Conservation (phyloP, 2,888 invertebrate species). For the Listrodromus nycthemerus region DNA sequence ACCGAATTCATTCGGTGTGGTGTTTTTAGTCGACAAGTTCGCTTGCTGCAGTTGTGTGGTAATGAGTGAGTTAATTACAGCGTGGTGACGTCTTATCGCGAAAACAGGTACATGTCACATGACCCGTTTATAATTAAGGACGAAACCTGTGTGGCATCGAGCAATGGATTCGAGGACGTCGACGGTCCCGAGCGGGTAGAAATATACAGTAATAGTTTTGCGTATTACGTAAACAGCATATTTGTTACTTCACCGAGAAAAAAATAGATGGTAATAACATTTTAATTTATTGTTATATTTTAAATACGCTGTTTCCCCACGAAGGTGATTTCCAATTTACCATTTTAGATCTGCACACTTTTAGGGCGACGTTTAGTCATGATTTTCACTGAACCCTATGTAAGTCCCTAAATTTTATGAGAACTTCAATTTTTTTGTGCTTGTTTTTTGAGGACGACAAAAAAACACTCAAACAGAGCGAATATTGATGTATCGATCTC, state of each 20-base stretch:
- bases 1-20: background rate
- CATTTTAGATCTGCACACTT: background rate
- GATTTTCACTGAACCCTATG: background rate
- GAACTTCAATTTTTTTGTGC: background rate
- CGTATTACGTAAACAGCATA: background rate
- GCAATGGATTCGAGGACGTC: constrained; percentile 18
- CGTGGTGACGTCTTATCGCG: constrained; percentile 50
- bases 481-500: too few species aligned
- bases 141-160: constrained; percentile 27
- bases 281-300: background rate
- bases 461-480: too few species aligned
- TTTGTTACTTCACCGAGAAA: background rate
- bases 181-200: constrained; percentile 1
- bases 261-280: background rate
- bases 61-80: constrained; percentile 56
- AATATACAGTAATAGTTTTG: constrained; percentile 1
- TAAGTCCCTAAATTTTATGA: background rate
- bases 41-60: constrained; percentile 30
- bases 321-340: too few species aligned
- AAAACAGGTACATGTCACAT: constrained; percentile 39
- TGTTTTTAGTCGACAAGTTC: background rate
- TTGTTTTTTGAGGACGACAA: background rate
- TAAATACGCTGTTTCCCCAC: background rate
- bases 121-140: constrained; percentile 55
- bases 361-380: background rate